Conservation (phyloP, 2,113 vertebrate species). For the Pseudopodoces humilis region DNA sequence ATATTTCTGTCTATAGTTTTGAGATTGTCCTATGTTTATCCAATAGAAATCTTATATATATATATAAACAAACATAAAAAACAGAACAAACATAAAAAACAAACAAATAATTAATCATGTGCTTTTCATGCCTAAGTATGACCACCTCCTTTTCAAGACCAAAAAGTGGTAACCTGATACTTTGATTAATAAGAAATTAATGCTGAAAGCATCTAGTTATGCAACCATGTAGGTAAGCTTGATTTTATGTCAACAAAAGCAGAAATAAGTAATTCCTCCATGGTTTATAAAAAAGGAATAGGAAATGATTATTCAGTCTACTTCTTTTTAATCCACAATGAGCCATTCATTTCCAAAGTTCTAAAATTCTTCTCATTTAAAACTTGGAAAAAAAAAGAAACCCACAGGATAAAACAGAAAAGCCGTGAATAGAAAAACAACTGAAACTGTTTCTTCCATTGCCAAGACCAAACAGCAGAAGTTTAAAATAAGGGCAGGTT, state of each 20-base stretch:
- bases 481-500: not conserved
- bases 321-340: not conserved
- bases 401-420: not conserved
- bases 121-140: not conserved
- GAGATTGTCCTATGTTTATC: not conserved
- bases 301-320: not conserved
- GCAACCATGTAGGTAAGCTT: not conserved
- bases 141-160: not conserved
- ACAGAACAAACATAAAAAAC: not conserved
- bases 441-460: not conserved
- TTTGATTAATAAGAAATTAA: not conserved
- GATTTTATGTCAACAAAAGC: not conserved
- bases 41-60: not conserved
- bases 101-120: not conserved
- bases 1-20: not conserved
- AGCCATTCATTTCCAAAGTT: not conserved
- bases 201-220: not conserved
- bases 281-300: not conserved
- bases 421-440: not conserved
- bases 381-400: not conserved
- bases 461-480: not conserved
- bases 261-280: not conserved
- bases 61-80: not conserved
- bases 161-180: not conserved
- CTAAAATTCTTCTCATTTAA: not conserved